phyloP scores from a whole-genome alignment of 2,113 vertebrate genomes.

The Edolisoma coerulescens region DNA sequence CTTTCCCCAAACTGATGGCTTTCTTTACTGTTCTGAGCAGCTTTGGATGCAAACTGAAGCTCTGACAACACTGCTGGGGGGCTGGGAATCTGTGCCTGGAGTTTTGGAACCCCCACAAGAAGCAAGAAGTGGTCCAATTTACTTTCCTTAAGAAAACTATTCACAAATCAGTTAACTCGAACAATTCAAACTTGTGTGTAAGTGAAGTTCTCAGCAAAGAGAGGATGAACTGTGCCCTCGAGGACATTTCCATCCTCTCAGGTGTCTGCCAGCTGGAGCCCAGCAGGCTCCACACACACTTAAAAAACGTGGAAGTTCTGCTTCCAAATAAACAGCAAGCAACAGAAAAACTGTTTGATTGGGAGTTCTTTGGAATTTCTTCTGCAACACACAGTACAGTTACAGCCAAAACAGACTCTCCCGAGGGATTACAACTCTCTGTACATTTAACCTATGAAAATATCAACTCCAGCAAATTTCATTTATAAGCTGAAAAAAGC shows the following conservation, averaged over 20 bases:
- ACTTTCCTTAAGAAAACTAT: background rate
- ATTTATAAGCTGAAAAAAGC: background rate
- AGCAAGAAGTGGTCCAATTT: background rate
- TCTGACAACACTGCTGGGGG: background rate
- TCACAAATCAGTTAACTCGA: background rate
- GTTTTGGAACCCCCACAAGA: background rate
- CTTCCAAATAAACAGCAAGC: background rate
- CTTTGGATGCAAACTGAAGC: background rate
- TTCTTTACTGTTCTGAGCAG: background rate
- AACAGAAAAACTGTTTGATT: background rate
- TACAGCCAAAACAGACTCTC: background rate
- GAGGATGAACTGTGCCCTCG: background rate
- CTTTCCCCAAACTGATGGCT: background rate
- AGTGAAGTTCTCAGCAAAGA: background rate
- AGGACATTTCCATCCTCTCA: background rate
- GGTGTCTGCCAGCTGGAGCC: background rate
- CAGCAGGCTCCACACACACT: background rate
- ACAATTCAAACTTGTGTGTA: background rate
- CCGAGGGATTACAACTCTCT: background rate
- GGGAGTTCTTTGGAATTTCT: background rate
- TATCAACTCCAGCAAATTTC: background rate
- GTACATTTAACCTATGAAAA: background rate
- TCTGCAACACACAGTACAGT: background rate
- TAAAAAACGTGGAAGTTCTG: background rate
- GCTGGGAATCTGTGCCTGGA: background rate